Evolutionary conservation across 2,797 vertebrate genomes (phyloP).

Genomic region (Hyperoplus lanceolatus): DNA sequence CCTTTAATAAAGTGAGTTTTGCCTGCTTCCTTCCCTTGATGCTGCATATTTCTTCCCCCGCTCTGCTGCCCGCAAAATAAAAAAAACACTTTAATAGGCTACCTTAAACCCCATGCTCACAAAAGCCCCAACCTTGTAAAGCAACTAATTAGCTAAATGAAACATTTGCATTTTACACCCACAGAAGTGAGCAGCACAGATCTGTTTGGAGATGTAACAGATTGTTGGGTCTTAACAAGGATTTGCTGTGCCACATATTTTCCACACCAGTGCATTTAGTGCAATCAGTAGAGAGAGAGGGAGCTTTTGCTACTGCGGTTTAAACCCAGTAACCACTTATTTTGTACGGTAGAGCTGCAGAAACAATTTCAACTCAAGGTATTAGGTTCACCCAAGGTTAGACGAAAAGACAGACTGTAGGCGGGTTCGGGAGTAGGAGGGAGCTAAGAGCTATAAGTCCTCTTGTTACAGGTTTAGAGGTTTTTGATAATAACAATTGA

Average conservation of each 20-base stretch:
- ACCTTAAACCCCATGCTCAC: not conserved
- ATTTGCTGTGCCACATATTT: slow-evolving; percentile 64
- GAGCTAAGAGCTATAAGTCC: slow-evolving; percentile 20
- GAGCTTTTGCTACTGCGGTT: slow-evolving; percentile 25
- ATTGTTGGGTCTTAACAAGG: slow-evolving; percentile 61
- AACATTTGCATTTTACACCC: slow-evolving; percentile 35
- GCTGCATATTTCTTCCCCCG: not conserved
- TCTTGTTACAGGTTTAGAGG: slow-evolving; percentile 56
- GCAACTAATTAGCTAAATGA: slow-evolving; percentile 42
- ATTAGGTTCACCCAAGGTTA: slow-evolving; percentile 36
- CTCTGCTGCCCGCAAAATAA: not conserved
- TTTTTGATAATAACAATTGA: slow-evolving; percentile 17
- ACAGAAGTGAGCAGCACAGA: slow-evolving; percentile 38
- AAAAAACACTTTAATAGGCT: not conserved
- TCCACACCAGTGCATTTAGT: slow-evolving; percentile 57
- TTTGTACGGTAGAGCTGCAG: slow-evolving; percentile 52
- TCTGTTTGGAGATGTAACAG: slow-evolving; percentile 49
- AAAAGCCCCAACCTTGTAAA: slow-evolving; percentile 10
- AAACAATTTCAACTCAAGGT: slow-evolving; percentile 50
- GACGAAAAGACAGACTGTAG: slow-evolving; percentile 27
- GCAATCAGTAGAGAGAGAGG: slow-evolving; percentile 61
- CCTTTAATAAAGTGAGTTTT: not conserved
- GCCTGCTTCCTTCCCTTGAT: not conserved
- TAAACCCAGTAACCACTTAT: slow-evolving; percentile 33
- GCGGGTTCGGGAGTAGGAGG: slow-evolving; percentile 22